Percentiles rank a stretch among this genome's conserved stretches.
Evolutionary conservation across 2,113 vertebrate genomes (phyloP).

Genomic region (Lycaon pictus): DNA sequence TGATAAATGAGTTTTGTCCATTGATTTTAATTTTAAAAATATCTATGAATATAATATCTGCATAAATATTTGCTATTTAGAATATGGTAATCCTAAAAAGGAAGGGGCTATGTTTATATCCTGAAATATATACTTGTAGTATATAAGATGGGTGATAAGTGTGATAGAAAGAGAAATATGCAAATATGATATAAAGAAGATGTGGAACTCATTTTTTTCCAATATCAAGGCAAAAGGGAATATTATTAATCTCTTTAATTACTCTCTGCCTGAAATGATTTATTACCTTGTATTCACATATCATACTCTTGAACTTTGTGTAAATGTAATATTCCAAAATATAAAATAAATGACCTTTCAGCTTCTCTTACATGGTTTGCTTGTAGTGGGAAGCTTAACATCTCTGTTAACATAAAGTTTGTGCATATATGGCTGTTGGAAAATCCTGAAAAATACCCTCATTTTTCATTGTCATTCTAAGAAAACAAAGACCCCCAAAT

Average conservation of each 20-base stretch:
- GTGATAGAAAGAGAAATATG: neutral
- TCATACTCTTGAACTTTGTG: neutral
- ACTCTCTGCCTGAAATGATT: constrained; percentile 60
- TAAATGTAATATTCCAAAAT: neutral
- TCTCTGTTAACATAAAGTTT: neutral
- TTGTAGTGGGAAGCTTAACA: neutral
- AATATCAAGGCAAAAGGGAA: constrained; percentile 35
- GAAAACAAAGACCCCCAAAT: neutral
- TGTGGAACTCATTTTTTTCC: neutral
- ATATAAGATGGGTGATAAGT: neutral
- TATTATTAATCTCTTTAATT: constrained; percentile 73
- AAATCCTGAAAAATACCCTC: neutral
- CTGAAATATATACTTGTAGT: neutral
- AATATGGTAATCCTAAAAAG: neutral
- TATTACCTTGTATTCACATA: constrained; percentile 11
- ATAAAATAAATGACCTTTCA: neutral
- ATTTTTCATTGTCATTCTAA: neutral
- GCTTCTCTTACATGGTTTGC: neutral
- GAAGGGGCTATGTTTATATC: neutral
- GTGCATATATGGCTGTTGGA: neutral
- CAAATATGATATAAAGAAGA: constrained; percentile 8
- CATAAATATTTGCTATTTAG: constrained; percentile 26
- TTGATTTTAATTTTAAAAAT: constrained; percentile 23
- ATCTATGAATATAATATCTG: neutral
- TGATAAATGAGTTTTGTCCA: constrained; percentile 42